Percentiles rank a stretch among this genome's conserved stretches.
Evolutionary conservation across 2,888 invertebrate species (phyloP).

Genomic region (Villa cingulata): DNA sequence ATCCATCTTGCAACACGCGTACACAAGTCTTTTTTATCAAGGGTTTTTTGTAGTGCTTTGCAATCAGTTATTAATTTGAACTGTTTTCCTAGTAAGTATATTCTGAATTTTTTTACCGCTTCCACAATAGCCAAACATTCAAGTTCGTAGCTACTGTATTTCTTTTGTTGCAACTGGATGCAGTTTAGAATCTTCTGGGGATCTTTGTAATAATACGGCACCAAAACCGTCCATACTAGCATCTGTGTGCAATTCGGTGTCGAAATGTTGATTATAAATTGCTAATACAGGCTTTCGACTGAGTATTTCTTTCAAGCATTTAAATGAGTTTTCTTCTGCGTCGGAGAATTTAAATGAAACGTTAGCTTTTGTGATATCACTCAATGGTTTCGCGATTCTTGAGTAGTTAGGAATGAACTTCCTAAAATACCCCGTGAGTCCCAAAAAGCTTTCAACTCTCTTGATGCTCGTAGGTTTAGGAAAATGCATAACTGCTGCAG

Average conservation of each 20-base stretch:
- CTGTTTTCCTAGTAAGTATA: slow-evolving; percentile 8
- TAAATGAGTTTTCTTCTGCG: slow-evolving; percentile 18
- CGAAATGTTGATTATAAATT: slow-evolving; percentile 16
- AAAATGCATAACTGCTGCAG: slow-evolving; percentile 4
- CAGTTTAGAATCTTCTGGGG: slow-evolving; percentile 1
- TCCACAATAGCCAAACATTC: slow-evolving; percentile 8
- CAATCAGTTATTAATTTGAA: slow-evolving; percentile 15
- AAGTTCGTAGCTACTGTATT: slow-evolving; percentile 3
- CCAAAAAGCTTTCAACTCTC: slow-evolving; percentile 13
- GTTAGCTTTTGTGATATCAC: background rate
- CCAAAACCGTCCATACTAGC: slow-evolving; percentile 19
- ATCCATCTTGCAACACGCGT: slow-evolving; percentile 14
- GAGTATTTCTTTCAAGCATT: slow-evolving; percentile 8
- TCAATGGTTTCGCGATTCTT: slow-evolving; percentile 4
- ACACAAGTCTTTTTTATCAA: slow-evolving; percentile 12
- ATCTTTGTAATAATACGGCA: slow-evolving; percentile 16
- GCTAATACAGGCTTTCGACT: slow-evolving; percentile 16
- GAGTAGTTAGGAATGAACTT: slow-evolving; percentile 1
- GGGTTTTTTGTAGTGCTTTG: slow-evolving; percentile 12
- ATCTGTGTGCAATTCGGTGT: slow-evolving; percentile 22
- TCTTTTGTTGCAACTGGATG: slow-evolving; percentile 4
- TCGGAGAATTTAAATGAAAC: slow-evolving; percentile 10
- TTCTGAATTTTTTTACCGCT: background rate
- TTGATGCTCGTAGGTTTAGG: background rate
- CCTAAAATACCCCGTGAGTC: slow-evolving; percentile 5